phyloP scores from a whole-genome alignment of 2,888 invertebrate species.

The Cantharis nigra region DNA sequence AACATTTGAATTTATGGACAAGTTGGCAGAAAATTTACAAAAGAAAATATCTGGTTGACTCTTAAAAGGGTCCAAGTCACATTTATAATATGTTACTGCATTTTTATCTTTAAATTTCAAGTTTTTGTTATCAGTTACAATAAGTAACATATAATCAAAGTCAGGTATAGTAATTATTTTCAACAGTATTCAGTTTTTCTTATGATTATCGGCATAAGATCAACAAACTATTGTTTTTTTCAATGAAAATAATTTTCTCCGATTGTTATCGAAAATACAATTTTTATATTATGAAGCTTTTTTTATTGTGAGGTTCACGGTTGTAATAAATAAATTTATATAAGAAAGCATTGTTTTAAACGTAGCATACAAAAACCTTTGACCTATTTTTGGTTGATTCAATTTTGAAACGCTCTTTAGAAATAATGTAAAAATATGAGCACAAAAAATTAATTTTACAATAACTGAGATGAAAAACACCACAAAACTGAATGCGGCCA shows the following conservation, averaged over 20 bases:
- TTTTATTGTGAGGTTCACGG: neutral
- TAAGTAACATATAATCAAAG: too few relatives aligned
- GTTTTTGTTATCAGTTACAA: too few relatives aligned
- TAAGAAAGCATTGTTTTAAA: neutral
- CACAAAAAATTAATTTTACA: too few relatives aligned
- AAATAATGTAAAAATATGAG: too few relatives aligned
- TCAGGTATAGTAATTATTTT: too few relatives aligned
- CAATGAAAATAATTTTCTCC: neutral
- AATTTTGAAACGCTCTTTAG: too few relatives aligned
- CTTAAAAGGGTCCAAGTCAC: neutral
- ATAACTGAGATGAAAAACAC: too few relatives aligned
- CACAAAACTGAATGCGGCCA: too few relatives aligned
- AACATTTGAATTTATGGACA: constrained; percentile 96
- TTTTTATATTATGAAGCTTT: neutral
- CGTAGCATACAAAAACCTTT: neutral
- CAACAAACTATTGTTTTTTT: too few relatives aligned
- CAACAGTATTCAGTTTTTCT: neutral
- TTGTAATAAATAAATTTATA: neutral
- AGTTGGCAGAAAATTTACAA: constrained; percentile 87
- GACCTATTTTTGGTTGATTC: too few relatives aligned
- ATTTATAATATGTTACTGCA: constrained; percentile 4
- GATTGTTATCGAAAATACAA: neutral
- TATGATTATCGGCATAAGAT: neutral
- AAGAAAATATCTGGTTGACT: constrained; percentile 56
- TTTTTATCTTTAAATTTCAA: neutral